phyloP scores from a whole-genome alignment of 2,888 invertebrate species.

The Drosophila sordidapex region DNA sequence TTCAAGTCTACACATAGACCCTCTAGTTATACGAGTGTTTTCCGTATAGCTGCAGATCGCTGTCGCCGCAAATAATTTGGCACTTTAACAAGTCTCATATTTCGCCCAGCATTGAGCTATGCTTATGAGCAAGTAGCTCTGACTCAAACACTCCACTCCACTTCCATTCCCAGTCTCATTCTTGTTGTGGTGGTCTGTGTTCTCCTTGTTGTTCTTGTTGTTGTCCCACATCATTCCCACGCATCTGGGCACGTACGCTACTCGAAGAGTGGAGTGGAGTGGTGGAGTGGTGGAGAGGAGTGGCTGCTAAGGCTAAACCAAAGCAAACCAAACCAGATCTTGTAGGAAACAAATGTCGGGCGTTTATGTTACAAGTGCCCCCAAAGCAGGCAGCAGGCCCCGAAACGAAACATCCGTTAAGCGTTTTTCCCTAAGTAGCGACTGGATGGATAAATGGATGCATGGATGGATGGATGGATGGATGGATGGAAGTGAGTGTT shows the following conservation, averaged over 20 bases:
- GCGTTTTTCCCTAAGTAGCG: conserved; percentile 65
- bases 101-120: conserved; percentile 58
- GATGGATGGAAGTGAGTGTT: neutral
- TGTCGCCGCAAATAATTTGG: conserved; percentile 75
- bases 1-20: neutral
- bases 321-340: conserved; percentile 41
- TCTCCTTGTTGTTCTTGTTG: conserved; percentile 17
- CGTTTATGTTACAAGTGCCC: conserved; percentile 79
- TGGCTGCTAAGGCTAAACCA: conserved; percentile 16
- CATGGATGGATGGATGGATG: neutral
- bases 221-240: conserved; percentile 76
- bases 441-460: conserved; percentile 18
- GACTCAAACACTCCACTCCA: conserved; percentile 19
- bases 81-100: conserved; percentile 80
- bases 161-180: conserved; percentile 28
- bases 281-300: conserved; percentile 39
- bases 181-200: conserved; percentile 14
- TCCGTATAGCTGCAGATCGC: conserved; percentile 33
- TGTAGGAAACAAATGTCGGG: conserved; percentile 78
- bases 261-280: conserved; percentile 62
- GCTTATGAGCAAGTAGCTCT: conserved; percentile 36
- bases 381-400: conserved; percentile 22
- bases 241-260: conserved; percentile 81
- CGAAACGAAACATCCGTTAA: conserved; percentile 74
- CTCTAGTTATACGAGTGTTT: conserved; percentile 13